A percentile compares a stretch with the other conserved stretches of the same genome.
Evolutionary conservation across 2,888 invertebrate species (phyloP).

Genomic region (Sisyra terminalis): DNA sequence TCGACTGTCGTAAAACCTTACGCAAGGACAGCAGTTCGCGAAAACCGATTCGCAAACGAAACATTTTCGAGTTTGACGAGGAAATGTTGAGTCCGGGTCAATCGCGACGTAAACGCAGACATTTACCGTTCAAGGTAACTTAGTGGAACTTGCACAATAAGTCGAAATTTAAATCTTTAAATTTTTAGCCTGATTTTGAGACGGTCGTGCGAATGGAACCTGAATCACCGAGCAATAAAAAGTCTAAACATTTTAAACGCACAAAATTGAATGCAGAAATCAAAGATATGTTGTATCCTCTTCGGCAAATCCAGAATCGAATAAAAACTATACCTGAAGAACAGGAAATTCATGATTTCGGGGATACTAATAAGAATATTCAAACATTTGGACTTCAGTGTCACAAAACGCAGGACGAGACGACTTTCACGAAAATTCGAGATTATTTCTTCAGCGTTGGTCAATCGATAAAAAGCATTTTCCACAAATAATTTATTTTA

Average conservation of each 20-base stretch:
- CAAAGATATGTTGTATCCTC: conserved; percentile 5
- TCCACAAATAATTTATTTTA: neutral
- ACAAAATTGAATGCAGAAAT: neutral
- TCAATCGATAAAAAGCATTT: conserved; percentile 2
- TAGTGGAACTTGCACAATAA: no score
- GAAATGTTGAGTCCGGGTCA: conserved; percentile 31
- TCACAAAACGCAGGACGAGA: neutral
- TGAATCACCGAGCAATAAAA: neutral
- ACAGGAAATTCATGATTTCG: neutral
- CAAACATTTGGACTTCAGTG: neutral
- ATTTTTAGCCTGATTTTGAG: neutral
- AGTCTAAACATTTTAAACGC: neutral
- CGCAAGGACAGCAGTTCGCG: conserved; percentile 46
- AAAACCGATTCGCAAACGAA: conserved; percentile 38
- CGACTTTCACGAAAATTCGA: neutral
- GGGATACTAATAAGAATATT: neutral
- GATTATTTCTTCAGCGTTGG: conserved; percentile 1
- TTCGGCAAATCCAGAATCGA: neutral
- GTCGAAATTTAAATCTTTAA: neutral
- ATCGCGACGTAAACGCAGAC: conserved; percentile 27
- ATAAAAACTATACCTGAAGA: neutral
- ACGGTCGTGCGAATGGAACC: no score
- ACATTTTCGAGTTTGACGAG: conserved; percentile 35
- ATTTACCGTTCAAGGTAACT: neutral
- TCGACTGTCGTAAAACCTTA: conserved; percentile 40